Base-by-base conservation (phyloP, 2,797 vertebrate genomes). In the Oreonectes daqikongensis region DNA sequence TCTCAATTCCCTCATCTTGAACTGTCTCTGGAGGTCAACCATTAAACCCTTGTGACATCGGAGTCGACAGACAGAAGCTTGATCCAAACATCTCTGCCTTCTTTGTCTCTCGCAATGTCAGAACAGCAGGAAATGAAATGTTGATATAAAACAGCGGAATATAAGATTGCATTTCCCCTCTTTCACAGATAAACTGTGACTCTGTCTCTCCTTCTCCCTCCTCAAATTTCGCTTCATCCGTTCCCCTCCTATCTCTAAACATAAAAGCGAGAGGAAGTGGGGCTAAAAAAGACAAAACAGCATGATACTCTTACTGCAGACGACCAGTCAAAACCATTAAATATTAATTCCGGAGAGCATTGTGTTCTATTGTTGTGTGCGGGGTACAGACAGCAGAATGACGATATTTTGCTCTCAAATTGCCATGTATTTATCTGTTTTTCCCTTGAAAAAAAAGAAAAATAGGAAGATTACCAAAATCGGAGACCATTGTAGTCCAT, bases 401-500 rank as follows among this genome's bases (percentile, higher is more conserved):
- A 50, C 18, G 11, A 26, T 46, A 77, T 71, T 73, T 70, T 65
- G 71, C 63, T 63, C 72, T 73, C 48, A 72, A 67, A 82, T 77
- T 70, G 59, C 78, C 12, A 70, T 0, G 44, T 83, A 85, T 82
- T 87, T 83, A 84, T 81, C 78, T 66, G 61, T 83, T 84, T 84
- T n/a, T n/a, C n/a, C 40, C 70, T 44, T 64, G 84, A 82, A 83
- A 88, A 85, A 79, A 81, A 86, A 67, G 83, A 79, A 64, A 70
- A 63, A 77, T 61, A 53, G 67, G 57, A 79, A 86, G 88, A 87
- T 92, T 92, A 91, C 84, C 84, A 84, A 87, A 85, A 84, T 82
- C 77, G 77, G 82, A 86, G 89, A 85, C 85, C 86, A 91, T 90
- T 91, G 87, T 88, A 86, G 88, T 86, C 84, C 84, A 79, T 90